Evolutionary conservation across 1,140 invertebrate species (phyloP).

Genomic region (Asobara japonica): DNA sequence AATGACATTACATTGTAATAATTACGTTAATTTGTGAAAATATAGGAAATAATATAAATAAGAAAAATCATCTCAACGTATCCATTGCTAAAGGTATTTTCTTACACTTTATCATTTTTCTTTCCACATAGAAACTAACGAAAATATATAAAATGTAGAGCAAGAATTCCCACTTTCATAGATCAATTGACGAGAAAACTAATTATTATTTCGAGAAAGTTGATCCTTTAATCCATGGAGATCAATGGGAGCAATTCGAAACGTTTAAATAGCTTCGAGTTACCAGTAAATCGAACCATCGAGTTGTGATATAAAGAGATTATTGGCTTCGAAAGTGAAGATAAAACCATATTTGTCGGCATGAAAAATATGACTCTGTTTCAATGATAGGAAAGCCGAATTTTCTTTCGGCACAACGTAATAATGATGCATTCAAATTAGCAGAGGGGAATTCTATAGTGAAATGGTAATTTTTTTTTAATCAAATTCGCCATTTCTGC

Average conservation of each 20-base stretch:
- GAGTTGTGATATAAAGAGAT: slow-evolving; percentile 1
- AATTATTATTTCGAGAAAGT: not conserved
- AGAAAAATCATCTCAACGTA: not conserved
- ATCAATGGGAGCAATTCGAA: not conserved
- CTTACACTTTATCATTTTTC: not conserved
- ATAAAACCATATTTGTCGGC: not conserved
- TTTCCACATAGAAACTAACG: not conserved
- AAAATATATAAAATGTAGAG: not conserved
- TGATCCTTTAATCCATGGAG: not conserved
- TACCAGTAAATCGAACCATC: not conserved
- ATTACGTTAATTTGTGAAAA: not conserved
- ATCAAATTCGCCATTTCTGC: too few species aligned
- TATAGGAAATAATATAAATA: not conserved
- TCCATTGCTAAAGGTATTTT: not conserved
- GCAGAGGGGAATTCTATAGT: not conserved
- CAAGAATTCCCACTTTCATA: slow-evolving; percentile 2
- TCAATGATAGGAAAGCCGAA: not conserved
- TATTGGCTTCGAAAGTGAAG: too few species aligned
- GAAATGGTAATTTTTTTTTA: too few species aligned
- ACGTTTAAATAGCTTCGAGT: not conserved
- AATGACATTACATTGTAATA: not conserved
- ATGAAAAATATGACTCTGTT: not conserved
- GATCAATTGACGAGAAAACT: not conserved
- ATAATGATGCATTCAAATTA: not conserved
- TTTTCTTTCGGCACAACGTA: not conserved